Base-by-base conservation (phyloP, 2,888 invertebrate genomes). In the Coelinius sp. region DNA sequence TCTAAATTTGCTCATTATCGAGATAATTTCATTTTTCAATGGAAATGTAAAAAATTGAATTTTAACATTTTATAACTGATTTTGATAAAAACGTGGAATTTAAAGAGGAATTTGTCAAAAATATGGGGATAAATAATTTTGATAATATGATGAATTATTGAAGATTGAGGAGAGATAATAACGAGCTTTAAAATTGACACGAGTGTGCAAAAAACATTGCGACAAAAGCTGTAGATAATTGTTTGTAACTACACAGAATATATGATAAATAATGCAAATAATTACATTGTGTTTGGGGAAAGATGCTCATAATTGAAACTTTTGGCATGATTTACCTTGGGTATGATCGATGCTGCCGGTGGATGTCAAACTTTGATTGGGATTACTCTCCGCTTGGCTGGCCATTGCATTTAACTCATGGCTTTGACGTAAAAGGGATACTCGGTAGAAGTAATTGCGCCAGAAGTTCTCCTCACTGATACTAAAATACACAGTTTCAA, bases 381-480 rank as follows among this genome's bases (percentile, higher is more conserved):
- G 84, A 80, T 82, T 86, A 78, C 84, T 88, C 73, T 86, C 86
- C 73, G 83, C 81, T 76, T 84, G 81, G 75, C 82, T 88, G 64
- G 90, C 90, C 88, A 92, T 88, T 63, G 93, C 92, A 81, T 93
- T 93, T 17, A 94, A 90, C 89, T 98, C 97, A 88, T 94, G 96
- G 81, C 98, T 97, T 91, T 99, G 99, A 87, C 98, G 97, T 88
- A 99, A 96, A 83, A 99, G 93, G 82, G 97, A 97, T 81, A 99
- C 96, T 87, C 99, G 95, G 91, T 99, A 99, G 91, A 99, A 99
- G 89, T 99, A 99, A 91, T 99, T 99, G 87, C 97, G 93, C 99
- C 99, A 99, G 91, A 99, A 99, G 88, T 95, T 95, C 89, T 98
- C 98, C 91, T 99, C 99, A 84, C 94, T 95, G 88, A 97, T 95